phyloP scores from a whole-genome alignment of 2,888 invertebrate genomes.

The Drosophila fungiperda region DNA sequence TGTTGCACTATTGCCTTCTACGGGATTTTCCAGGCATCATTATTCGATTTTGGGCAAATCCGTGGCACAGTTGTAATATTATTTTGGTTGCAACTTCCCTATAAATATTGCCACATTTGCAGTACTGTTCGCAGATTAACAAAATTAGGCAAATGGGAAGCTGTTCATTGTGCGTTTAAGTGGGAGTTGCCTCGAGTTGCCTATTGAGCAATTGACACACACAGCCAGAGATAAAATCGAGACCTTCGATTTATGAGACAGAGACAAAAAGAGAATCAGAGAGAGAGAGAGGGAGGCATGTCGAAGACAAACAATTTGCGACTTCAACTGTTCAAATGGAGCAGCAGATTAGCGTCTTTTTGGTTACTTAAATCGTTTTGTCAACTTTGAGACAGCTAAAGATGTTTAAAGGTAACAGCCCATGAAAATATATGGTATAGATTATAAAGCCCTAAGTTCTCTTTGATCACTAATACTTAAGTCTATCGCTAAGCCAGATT shows the following conservation, averaged over 20 bases:
- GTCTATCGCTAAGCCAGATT: background rate
- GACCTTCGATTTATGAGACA: slow-evolving; percentile 52
- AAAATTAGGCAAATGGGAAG: slow-evolving; percentile 19
- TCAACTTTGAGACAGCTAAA: background rate
- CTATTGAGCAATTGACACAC: slow-evolving; percentile 63
- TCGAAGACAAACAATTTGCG: slow-evolving; percentile 30
- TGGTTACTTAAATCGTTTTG: background rate
- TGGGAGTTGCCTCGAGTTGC: slow-evolving; percentile 38
- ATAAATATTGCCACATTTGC: slow-evolving; percentile 3
- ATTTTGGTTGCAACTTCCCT: slow-evolving; percentile 18
- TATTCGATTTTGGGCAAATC: slow-evolving; percentile 52
- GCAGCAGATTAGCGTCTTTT: slow-evolving; percentile 10
- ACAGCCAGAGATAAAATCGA: slow-evolving; percentile 36
- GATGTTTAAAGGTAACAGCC: background rate
- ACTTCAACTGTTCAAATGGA: slow-evolving; percentile 38
- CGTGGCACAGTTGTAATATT: slow-evolving; percentile 56
- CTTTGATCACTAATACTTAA: background rate
- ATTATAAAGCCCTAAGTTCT: background rate
- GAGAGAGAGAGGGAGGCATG: background rate
- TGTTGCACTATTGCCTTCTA: slow-evolving; percentile 36
- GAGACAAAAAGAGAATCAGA: background rate
- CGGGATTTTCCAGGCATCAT: slow-evolving; percentile 60
- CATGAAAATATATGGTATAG: background rate
- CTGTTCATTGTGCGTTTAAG: slow-evolving; percentile 15
- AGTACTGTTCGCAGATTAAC: background rate